Conservation (phyloP, 2,888 invertebrate species). For the Eudemis profundana region DNA sequence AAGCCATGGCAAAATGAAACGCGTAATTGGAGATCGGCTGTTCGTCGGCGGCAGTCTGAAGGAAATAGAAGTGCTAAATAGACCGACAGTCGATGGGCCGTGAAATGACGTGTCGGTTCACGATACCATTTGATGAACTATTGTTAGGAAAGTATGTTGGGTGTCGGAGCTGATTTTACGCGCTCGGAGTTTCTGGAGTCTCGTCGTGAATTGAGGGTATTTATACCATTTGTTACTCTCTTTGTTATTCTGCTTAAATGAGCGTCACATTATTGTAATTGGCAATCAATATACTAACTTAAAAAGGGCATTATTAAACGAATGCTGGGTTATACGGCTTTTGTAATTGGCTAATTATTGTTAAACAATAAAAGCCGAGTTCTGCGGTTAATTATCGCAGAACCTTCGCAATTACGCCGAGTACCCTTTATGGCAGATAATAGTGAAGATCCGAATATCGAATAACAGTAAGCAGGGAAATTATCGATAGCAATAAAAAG, state of each 20-base stretch:
- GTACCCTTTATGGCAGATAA: slow-evolving; percentile 36
- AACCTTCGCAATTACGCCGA: slow-evolving; percentile 20
- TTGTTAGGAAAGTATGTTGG: slow-evolving; percentile 66
- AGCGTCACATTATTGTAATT: background rate
- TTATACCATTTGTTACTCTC: slow-evolving; percentile 4
- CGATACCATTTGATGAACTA: slow-evolving; percentile 69
- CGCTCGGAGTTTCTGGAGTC: slow-evolving; percentile 52
- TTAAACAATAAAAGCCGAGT: slow-evolving; percentile 31
- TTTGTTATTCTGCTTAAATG: no score
- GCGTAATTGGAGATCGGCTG: slow-evolving; percentile 59
- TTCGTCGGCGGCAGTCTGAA: slow-evolving; percentile 55
- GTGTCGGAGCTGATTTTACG: slow-evolving; percentile 57
- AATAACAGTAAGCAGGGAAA: slow-evolving; percentile 59
- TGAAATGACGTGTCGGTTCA: slow-evolving; percentile 68
- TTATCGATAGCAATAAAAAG: slow-evolving; percentile 69
- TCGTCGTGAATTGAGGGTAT: slow-evolving; percentile 15
- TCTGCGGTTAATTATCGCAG: slow-evolving; percentile 19
- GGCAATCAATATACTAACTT: background rate
- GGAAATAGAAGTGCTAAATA: slow-evolving; percentile 76
- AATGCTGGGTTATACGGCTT: background rate
- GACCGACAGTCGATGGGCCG: slow-evolving; percentile 67
- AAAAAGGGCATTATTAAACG: background rate
- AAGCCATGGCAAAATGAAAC: slow-evolving; percentile 49
- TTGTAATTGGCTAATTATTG: slow-evolving; percentile 15
- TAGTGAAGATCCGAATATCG: slow-evolving; percentile 37